These are phyloP conservation scores for Trichomycterus rosablanca DNA, from an alignment of 2,113 vertebrate species.

Conservation along the genomic window DNA sequence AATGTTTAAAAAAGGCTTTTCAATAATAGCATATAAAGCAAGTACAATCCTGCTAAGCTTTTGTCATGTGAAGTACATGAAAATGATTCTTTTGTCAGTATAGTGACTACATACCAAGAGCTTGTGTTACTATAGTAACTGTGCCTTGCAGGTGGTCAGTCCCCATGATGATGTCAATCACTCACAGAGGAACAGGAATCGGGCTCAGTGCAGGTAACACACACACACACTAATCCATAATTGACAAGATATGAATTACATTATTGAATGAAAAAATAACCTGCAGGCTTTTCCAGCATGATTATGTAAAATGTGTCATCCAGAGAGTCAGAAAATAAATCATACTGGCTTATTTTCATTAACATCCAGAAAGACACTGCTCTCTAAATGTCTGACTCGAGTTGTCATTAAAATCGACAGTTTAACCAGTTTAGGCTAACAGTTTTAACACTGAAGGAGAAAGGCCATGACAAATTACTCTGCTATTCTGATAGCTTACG, in stretches of 20 bases:
- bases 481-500: background rate
- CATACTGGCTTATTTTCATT: background rate
- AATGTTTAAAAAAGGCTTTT: slow-evolving; percentile 16
- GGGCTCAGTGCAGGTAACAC: slow-evolving; percentile 77
- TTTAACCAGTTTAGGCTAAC: background rate
- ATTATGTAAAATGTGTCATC: background rate
- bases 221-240: slow-evolving; percentile 1
- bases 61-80: slow-evolving; percentile 7
- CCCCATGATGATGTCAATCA: slow-evolving; percentile 88
- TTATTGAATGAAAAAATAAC: background rate
- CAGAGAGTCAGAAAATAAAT: background rate
- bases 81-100: background rate
- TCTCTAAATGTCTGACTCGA: background rate
- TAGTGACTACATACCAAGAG: slow-evolving; percentile 24
- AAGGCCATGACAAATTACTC: background rate
- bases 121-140: background rate
- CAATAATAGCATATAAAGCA: slow-evolving; percentile 5
- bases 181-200: slow-evolving; percentile 80
- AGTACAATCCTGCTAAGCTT: slow-evolving; percentile 3
- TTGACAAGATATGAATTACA: background rate
- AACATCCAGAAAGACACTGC: background rate
- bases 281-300: background rate
- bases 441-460: background rate
- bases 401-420: background rate
- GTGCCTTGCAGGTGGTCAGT: slow-evolving; percentile 81